Evolutionary conservation across 2,888 invertebrate species (phyloP), one percentile per base, ranked within the genome.

Genomic region (Laspeyria flexula): DNA sequence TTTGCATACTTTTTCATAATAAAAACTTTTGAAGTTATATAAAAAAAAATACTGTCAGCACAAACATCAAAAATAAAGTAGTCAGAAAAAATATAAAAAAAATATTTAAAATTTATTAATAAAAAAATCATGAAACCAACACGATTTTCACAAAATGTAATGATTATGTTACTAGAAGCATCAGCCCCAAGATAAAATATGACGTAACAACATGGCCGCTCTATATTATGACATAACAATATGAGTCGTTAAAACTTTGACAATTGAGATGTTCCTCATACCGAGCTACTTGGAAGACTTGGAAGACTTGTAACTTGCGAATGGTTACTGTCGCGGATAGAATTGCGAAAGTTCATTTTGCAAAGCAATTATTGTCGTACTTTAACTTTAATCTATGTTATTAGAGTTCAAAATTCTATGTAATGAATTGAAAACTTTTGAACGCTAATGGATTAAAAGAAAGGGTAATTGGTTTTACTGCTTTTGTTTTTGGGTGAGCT

Each of bases 211-310:
- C 38, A 38, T 31, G 37, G 11, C 12, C 21, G 7, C 27, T 31
- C 25, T 39, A 33, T 46, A 18, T 18, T 25, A 25, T 25, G 41
- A 45, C 37, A 41, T 37, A 29, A 46, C 27, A 18, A 30, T 38
- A 25, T 3, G n/a, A 56, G 57, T 65, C 50, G 48, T 58, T 60
- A 42, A 55, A 65, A 65, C 61, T 68, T 65, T 23, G 33, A 52
- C 55, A 60, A 68, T 65, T 54, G 48, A 39, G 52, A 52, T 65
- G 12, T 42, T 65, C 15, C 43, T 42, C 10, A 16, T 48, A 13
- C 4, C 12, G 29, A 13, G n/a, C n/a, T n/a, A 40, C 29, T 40
- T 35, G n/a, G 6, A 27, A 13, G 12, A 37, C 16, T 47, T 18
- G 13, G 29, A 29, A 41, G 42, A 15, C 31, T 11, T 34, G 12